Base-by-base conservation (phyloP, 2,888 invertebrate species). In the Rhamphomyia laevipes region DNA sequence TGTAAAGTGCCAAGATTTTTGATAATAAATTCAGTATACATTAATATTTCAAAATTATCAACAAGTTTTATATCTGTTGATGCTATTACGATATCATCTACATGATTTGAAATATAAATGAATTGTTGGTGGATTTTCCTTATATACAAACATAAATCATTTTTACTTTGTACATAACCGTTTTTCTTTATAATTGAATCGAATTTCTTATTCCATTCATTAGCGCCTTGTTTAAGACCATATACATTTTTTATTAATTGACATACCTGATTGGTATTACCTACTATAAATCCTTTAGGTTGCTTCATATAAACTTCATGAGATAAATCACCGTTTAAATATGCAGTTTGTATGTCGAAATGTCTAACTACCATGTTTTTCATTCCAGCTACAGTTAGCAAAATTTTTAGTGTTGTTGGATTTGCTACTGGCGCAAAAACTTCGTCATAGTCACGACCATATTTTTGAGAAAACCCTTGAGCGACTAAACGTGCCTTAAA, bases 401-500 rank as follows among this genome's bases (percentile, higher is more conserved):
- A 35, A 9, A 17, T 16, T 33, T 41, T 16, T 13, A 42, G 30
- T 5, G 46, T 46, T 41, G 46, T 41, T 9, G 33, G 40, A n/a
- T 11, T 10, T 12, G 21, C 46, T 9, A 47, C 47, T 13, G 42
- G 47, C n/a, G n/a, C n/a, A n/a, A n/a, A n/a, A n/a, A n/a, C n/a
- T n/a, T n/a, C n/a, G n/a, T n/a, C n/a, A n/a, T n/a, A n/a, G n/a
- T n/a, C n/a, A n/a, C n/a, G n/a, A n/a, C n/a, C n/a, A n/a, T n/a
- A n/a, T n/a, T n/a, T 46, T 23, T 50, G 50, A n/a, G 38, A 6
- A 18, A 30, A 50, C 2, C 47, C 50, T 18, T 46, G 50, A 3
- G 50, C 50, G 9, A 50, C 50, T 1, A 50, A 12, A 11, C 45
- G 15, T 1, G 50, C 50, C 40, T 50, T 47, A 18, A 21, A 35